These are phyloP conservation scores for Brachypodius melanocephalos DNA, from an alignment of 2,113 vertebrate species.

Conservation along the genomic window DNA sequence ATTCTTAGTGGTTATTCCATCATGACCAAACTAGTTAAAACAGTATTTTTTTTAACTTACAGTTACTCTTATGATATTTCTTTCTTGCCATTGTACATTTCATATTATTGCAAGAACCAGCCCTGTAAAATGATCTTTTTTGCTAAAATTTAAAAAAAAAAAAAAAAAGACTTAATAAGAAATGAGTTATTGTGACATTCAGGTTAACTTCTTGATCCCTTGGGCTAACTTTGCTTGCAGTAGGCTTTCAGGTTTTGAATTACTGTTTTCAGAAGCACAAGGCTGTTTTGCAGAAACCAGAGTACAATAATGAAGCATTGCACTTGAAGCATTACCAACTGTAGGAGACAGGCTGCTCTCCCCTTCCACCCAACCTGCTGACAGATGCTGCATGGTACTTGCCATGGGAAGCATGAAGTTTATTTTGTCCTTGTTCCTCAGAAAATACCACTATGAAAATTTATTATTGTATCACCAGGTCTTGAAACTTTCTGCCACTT, in stretches of 20 bases:
- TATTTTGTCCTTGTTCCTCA: background rate
- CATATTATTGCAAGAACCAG: background rate
- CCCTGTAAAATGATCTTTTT: background rate
- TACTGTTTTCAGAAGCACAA: background rate
- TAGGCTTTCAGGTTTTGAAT: background rate
- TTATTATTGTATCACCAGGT: background rate
- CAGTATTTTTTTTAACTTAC: background rate
- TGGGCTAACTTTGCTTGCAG: background rate
- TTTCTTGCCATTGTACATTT: background rate
- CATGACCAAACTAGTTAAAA: background rate
- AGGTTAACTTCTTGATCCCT: background rate
- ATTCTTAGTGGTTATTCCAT: background rate
- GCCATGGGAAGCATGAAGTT: background rate
- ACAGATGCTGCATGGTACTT: background rate
- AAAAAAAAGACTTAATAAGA: background rate
- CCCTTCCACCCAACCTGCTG: background rate
- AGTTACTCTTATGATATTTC: background rate
- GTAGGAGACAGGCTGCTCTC: background rate
- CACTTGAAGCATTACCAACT: background rate
- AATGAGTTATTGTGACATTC: background rate
- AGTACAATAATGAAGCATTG: background rate
- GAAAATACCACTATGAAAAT: background rate
- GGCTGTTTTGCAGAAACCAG: background rate
- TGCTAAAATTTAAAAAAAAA: background rate
- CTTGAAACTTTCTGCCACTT: background rate